Base-by-base conservation (phyloP, 2,113 vertebrate species). In the Phoxinus phoxinus region DNA sequence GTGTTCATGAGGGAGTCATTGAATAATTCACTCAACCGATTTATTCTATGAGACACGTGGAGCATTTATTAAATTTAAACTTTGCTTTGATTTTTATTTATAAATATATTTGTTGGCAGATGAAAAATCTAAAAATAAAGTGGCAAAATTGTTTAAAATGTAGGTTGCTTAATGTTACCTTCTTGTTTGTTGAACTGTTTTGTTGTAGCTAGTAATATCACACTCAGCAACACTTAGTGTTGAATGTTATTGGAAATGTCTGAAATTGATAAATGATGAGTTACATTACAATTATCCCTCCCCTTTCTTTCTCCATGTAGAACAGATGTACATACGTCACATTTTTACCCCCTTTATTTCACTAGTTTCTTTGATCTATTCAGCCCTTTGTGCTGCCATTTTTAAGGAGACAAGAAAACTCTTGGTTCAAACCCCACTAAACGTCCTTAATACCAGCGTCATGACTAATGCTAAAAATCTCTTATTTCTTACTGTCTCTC, bases 381-480 rank as follows among this genome's bases (percentile, higher is more conserved):
- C 59, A 30, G 76, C 25, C 6, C 23, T 44, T 61, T 63, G 58
- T 44, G 35, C 37, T 30, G 48, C 44, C 25, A 51, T 53, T 76
- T 74, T 76, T 17, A 53, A 76, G 12, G 15, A 76, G 27, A 53
- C 15, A 32, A 32, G 23, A 63, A 53, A 69, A 80, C 30, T 44
- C 56, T 59, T 4, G 13, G 37, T 51, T 84, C 37, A 63, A 59
- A 56, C 72, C 27, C 23, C 21, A 63, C 46, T 74, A 71, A 59
- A 56, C 61, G n/a, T 65, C 17, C 56, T 32, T 71, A 58, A 30
- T 44, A 41, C 75, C 56, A 59, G 23, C 48, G 9, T 71, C 23
- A 30, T 72, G 59, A 85, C 79, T 83, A 58, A n/a, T 32, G 32
- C 85, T 58, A 63, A 85, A 81, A 44, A 67, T 25, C 6, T 65